Base-by-base conservation (phyloP, 2,113 vertebrate species). In the Chaetodon auriga region DNA sequence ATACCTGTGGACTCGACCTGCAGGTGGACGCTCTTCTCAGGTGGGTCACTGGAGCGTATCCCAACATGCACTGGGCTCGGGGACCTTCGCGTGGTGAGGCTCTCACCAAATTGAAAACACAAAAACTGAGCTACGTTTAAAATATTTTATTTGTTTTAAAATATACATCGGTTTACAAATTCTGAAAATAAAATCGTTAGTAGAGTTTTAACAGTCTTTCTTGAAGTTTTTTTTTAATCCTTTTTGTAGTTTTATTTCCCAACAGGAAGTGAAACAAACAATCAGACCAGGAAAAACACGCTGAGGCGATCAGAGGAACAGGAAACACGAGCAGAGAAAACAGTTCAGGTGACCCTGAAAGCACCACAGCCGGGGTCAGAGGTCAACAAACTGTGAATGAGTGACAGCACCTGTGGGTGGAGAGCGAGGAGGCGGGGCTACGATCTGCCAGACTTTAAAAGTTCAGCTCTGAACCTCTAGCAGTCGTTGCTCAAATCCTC, bases 131-230 rank as follows among this genome's bases (percentile, higher is more conserved):
- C 16, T 83, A 81, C 4, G 3, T 87, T 96, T 97, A 98, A 98
- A 98, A 98, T 98, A 98, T 96, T 98, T 98, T 96, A 97, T 97
- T 96, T 92, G 85, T 95, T 96, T 98, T 96, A 98, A 99, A 99
- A 99, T 99, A 97, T 96, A 96, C 96, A 96, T 97, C 81, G 90
- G 94, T 96, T 96, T 95, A 98, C 97, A 96, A 95, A 96, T 92
- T 96, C 93, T 94, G 96, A 97, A 97, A 97, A 97, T 96, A 96
- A 95, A 94, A 74, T 86, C 55, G 89, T 95, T 94, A 96, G 92
- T 95, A 93, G 90, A 95, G 95, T 92, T 93, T 96, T 97, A 98
- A 98, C 97, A 97, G 96, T 97, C 96, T 96, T 87, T 91, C 87
- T 84, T 81, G 61, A 73, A 57, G 46, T 90, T 69, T 64, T 68